Evolutionary conservation across 2,888 invertebrate species (phyloP), one percentile per base, ranked within the genome.

Genomic region (Danaus chrysippus): DNA sequence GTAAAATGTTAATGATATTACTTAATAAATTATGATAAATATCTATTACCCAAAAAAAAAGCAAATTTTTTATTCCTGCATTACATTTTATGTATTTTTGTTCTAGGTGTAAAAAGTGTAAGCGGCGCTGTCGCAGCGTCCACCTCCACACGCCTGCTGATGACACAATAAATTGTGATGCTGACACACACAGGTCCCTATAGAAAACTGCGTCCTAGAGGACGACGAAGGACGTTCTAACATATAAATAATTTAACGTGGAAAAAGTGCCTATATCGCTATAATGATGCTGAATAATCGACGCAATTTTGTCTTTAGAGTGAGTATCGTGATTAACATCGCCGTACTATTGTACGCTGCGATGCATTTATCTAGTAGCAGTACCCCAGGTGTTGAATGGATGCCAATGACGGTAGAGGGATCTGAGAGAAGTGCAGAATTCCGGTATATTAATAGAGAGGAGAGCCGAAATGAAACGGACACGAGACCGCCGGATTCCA

Each of bases 241-340:
- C 74, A 62, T 71, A 75, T 66, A 63, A 74, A 73, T 70, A 82
- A 82, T 79, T 82, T 83, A 69, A 71, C 67, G 81, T 82, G 84
- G 79, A 83, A 80, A 77, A 85, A 87, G 90, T 89, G 87, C 86
- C 87, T 88, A 82, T 79, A 76, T 68, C 71, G 69, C 74, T 75
- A 70, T 73, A 77, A 84, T 74, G 73, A 90, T 90, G 88, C 76
- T 89, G 83, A 83, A 80, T 69, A 89, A 86, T 73, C 86, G 87
- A 68, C 93, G 95, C 71, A 95, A 95, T 85, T 93, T 94, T 92
- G 90, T 94, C 84, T 92, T 95, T 81, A 92, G 94, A 74, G 93
- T 94, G 82, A 95, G 95, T 86, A 94, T 95, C 75, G 92, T 95
- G 65, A 93, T 95, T 72, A 95, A 95, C 80, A 92, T 95, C 68